Evolutionary conservation across 2,888 invertebrate genomes (phyloP).

Genomic region (Tetranychus truncatus): DNA sequence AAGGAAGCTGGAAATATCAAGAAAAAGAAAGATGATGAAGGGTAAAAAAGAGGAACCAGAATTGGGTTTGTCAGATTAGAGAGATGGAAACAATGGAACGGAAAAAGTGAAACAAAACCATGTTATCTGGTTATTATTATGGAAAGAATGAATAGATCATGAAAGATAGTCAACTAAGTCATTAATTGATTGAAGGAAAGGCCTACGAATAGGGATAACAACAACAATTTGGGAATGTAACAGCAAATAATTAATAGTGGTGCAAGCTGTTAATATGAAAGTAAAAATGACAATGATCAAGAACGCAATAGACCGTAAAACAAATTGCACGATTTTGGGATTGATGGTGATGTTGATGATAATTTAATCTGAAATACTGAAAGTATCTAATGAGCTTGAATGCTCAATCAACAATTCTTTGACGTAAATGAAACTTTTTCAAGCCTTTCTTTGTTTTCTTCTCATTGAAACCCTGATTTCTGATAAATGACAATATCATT

Average conservation of each 20-base stretch:
- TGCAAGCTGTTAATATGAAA: neutral
- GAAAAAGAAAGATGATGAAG: neutral
- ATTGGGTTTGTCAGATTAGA: neutral
- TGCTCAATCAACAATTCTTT: too few species aligned
- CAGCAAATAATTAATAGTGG: neutral
- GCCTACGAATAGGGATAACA: neutral
- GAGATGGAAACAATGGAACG: neutral
- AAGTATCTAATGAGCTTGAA: too few species aligned
- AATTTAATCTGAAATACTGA: too few species aligned
- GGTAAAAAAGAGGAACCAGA: neutral
- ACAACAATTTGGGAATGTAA: neutral
- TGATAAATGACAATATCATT: too few species aligned
- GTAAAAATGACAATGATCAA: too few species aligned
- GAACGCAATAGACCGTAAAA: too few species aligned
- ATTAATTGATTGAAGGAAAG: neutral
- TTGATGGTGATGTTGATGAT: too few species aligned
- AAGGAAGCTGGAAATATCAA: neutral
- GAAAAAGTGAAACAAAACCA: neutral
- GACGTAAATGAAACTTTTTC: too few species aligned
- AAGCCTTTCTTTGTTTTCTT: too few species aligned
- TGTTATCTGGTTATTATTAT: neutral
- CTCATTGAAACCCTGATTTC: too few species aligned
- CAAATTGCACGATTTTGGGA: too few species aligned
- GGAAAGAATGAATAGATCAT: neutral
- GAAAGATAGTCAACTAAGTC: neutral